Conservation (phyloP, 2,888 invertebrate genomes). For the Drosophila cognata region DNA sequence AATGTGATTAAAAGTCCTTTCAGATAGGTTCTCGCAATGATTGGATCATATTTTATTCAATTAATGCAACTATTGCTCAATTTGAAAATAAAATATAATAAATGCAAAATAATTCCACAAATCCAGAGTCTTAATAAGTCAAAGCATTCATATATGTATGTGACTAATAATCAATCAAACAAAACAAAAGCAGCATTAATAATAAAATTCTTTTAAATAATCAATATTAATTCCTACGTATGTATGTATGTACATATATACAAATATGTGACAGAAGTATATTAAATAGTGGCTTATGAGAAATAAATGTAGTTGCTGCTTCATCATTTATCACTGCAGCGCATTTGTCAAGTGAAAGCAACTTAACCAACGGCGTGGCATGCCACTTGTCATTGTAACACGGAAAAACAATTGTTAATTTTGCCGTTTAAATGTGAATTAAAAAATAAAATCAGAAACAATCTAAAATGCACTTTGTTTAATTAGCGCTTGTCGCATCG, state of each 20-base stretch:
- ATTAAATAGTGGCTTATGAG: not conserved
- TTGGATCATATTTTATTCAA: not conserved
- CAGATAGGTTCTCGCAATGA: not conserved
- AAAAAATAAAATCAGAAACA: constrained; percentile 2
- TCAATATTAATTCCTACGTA: too few relatives aligned
- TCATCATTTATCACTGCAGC: constrained; percentile 10
- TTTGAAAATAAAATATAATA: not conserved
- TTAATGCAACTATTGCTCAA: not conserved
- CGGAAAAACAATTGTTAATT: constrained; percentile 31
- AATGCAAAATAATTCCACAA: not conserved
- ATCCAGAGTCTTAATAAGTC: not conserved
- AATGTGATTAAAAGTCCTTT: not conserved
- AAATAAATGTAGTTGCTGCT: not conserved
- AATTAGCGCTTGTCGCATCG: constrained; percentile 64
- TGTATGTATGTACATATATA: not conserved
- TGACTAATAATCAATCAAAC: not conserved
- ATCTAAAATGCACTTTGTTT: constrained; percentile 54
- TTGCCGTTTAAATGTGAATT: constrained; percentile 27
- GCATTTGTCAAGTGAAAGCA: constrained; percentile 14
- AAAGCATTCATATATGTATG: not conserved
- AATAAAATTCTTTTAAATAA: not conserved
- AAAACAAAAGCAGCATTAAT: not conserved
- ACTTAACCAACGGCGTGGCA: constrained; percentile 7
- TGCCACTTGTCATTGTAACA: constrained; percentile 16
- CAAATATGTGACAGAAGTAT: not conserved